phyloP scores from a whole-genome alignment of 2,888 invertebrate species.

The Eurois occulta region DNA sequence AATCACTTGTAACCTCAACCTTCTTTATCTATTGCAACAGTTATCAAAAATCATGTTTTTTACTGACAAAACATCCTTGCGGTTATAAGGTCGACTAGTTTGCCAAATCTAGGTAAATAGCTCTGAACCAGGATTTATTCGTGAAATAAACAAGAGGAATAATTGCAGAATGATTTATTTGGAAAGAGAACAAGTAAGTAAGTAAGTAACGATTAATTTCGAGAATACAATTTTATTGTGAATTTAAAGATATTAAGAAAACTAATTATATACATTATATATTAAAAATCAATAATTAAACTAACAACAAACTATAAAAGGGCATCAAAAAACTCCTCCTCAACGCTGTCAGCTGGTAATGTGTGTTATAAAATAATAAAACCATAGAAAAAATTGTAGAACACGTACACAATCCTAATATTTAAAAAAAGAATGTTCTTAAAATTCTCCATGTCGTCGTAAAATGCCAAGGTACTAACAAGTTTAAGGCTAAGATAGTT shows the following conservation, averaged over 20 bases:
- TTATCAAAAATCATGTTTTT: conserved; percentile 1
- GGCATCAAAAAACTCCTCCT: too few relatives aligned
- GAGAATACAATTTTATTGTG: too few relatives aligned
- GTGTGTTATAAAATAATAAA: background rate
- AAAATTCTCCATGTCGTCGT: background rate
- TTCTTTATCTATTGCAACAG: conserved; percentile 26
- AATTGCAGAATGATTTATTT: background rate
- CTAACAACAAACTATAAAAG: too few relatives aligned
- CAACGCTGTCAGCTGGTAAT: too few relatives aligned
- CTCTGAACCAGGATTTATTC: conserved; percentile 10
- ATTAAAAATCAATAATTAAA: too few relatives aligned
- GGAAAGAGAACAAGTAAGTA: background rate
- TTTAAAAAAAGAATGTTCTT: background rate
- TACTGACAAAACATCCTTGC: conserved; percentile 40
- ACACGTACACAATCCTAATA: conserved; percentile 6
- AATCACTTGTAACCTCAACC: conserved; percentile 34
- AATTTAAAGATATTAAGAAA: too few relatives aligned
- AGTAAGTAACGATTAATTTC: too few relatives aligned
- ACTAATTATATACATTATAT: too few relatives aligned
- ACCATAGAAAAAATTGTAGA: background rate
- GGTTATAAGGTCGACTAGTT: background rate
- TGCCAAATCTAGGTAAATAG: conserved; percentile 27
- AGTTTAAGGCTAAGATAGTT: conserved; percentile 45
- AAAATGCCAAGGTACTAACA: conserved; percentile 54
- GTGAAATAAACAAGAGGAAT: background rate